Conservation (phyloP, 2,797 vertebrate genomes). For the Eurystomus glaucurus region DNA sequence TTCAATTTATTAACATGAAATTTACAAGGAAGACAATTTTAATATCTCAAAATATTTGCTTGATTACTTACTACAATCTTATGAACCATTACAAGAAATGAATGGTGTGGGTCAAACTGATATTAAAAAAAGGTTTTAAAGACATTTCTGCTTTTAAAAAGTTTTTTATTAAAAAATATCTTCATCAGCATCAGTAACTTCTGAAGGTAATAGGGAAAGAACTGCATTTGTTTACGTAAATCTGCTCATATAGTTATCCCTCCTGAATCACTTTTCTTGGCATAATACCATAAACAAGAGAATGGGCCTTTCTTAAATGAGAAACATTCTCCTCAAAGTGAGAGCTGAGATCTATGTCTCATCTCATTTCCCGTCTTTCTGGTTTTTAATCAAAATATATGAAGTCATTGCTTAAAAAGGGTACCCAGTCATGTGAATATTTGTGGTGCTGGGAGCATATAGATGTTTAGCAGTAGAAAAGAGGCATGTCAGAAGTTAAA, state of each 20-base stretch:
- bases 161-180: not conserved
- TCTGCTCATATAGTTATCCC: not conserved
- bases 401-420: not conserved
- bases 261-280: not conserved
- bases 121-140: not conserved
- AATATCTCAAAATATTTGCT: not conserved
- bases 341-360: not conserved
- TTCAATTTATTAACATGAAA: not conserved
- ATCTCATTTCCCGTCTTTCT: conserved; percentile 42
- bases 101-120: not conserved
- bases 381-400: conserved; percentile 30
- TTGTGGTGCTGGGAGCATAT: not conserved
- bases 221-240: not conserved
- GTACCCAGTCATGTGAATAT: not conserved
- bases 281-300: not conserved
- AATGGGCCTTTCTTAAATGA: not conserved
- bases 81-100: not conserved
- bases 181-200: not conserved
- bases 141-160: not conserved
- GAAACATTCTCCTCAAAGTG: not conserved
- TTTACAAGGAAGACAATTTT: not conserved
- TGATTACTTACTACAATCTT: not conserved
- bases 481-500: not conserved
- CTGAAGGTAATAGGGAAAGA: not conserved
- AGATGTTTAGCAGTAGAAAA: not conserved